Evolutionary conservation across 2,888 invertebrate genomes (phyloP).

Genomic region (Netelia virgata): DNA sequence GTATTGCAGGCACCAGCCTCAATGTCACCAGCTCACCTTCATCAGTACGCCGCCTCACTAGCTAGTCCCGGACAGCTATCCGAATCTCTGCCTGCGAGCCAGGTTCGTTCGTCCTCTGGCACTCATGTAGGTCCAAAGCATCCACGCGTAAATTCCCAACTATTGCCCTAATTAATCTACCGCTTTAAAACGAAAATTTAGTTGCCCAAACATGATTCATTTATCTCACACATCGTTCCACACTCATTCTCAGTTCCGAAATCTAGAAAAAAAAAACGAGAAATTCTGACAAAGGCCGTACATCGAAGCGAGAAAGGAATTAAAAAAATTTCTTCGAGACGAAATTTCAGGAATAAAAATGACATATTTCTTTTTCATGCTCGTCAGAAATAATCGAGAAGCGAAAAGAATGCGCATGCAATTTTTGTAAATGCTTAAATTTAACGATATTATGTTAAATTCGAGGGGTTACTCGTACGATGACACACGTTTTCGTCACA

Average conservation of each 20-base stretch:
- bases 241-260: background rate
- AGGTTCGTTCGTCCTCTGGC: conserved; percentile 87
- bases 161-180: conserved; percentile 9
- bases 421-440: background rate
- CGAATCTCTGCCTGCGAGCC: conserved; percentile 93
- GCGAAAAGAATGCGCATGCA: conserved; percentile 24
- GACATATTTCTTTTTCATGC: background rate
- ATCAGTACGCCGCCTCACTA: conserved; percentile 88
- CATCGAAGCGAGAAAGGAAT: conserved; percentile 8
- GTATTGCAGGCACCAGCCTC: conserved; percentile 93
- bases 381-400: conserved; percentile 7
- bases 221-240: background rate
- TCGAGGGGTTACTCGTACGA: background rate
- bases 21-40: conserved; percentile 95
- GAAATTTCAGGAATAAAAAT: conserved; percentile 5
- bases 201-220: background rate
- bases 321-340: conserved; percentile 19
- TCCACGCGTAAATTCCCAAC: conserved; percentile 62
- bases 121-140: conserved; percentile 69
- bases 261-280: background rate
- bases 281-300: too few species aligned
- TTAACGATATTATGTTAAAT: conserved; percentile 8
- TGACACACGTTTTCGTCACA: background rate
- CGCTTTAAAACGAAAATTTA: conserved; percentile 30
- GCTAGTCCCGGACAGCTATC: conserved; percentile 87